Conservation (phyloP, 2,888 invertebrate genomes). For the Heterodera filipjevi region DNA sequence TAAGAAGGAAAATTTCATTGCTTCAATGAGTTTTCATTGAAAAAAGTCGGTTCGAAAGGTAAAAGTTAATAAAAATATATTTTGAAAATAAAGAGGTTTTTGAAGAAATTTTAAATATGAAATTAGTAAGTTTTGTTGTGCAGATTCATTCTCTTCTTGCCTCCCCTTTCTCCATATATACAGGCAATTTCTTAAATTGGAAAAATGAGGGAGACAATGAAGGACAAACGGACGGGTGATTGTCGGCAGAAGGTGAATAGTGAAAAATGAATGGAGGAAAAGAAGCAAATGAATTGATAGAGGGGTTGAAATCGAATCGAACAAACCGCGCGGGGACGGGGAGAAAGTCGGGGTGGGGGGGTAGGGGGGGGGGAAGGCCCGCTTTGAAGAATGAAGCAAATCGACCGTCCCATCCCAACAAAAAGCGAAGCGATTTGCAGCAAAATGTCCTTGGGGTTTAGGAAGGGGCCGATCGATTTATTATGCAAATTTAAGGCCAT, state of each 20-base stretch:
- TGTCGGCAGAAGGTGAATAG: background rate
- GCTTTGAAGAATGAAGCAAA: conserved; percentile 2
- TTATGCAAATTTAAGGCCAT: conserved; percentile 8
- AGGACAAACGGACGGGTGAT: conserved; percentile 5
- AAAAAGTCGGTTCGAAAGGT: too few relatives aligned
- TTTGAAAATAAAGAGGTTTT: too few relatives aligned
- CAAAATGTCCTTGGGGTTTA: conserved; percentile 8
- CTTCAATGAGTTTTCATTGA: too few relatives aligned
- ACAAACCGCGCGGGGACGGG: background rate
- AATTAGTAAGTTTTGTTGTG: too few relatives aligned
- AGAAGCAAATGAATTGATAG: too few relatives aligned
- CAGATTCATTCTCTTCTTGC: too few relatives aligned
- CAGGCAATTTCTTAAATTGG: background rate
- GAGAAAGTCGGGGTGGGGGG: background rate
- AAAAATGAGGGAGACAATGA: background rate
- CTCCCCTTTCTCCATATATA: too few relatives aligned
- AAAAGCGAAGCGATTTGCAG: conserved; percentile 5
- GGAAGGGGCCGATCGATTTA: background rate
- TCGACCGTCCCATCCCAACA: conserved; percentile 5
- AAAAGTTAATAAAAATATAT: too few relatives aligned
- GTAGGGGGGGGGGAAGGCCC: background rate
- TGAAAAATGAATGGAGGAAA: conserved; percentile 12
- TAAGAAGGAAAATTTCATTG: too few relatives aligned
- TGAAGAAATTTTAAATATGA: too few relatives aligned
- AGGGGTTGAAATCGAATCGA: background rate